Percentiles rank a stretch among this genome's conserved stretches.
These are phyloP conservation scores for Asarcornis scutulata DNA, from an alignment of 2,113 vertebrate genomes.

Conservation along the genomic window DNA sequence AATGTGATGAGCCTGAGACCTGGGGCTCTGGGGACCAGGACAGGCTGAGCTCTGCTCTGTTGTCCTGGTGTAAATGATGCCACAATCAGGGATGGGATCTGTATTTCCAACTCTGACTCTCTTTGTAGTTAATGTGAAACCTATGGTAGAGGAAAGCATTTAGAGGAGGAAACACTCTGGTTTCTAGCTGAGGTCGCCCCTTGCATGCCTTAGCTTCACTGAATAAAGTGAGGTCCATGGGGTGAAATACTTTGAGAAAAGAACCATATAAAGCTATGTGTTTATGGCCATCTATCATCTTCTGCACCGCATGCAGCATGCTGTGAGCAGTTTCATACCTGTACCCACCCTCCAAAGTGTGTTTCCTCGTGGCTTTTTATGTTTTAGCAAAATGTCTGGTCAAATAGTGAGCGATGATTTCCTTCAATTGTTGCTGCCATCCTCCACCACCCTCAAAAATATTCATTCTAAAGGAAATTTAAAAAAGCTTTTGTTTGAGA, in stretches of 20 bases:
- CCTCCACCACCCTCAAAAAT: slow-evolving; percentile 65
- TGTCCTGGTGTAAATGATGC: neutral
- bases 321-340: neutral
- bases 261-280: neutral
- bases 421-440: slow-evolving; percentile 46
- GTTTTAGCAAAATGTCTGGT: neutral
- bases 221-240: neutral
- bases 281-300: neutral
- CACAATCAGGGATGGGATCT: neutral
- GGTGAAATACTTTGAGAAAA: neutral
- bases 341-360: neutral
- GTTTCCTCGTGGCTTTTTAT: neutral
- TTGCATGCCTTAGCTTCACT: neutral
- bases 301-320: fast-evolving
- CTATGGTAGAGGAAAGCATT: neutral
- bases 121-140: neutral
- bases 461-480: slow-evolving; percentile 60
- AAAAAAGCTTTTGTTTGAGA: slow-evolving; percentile 55
- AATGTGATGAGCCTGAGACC: neutral
- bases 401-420: slow-evolving; percentile 47
- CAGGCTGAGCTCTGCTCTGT: neutral
- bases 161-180: neutral
- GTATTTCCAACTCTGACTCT: neutral
- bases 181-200: neutral
- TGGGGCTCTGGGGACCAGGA: neutral